Evolutionary conservation across 2,113 vertebrate genomes (phyloP).

Genomic region (Campylomormyrus numenius): DNA sequence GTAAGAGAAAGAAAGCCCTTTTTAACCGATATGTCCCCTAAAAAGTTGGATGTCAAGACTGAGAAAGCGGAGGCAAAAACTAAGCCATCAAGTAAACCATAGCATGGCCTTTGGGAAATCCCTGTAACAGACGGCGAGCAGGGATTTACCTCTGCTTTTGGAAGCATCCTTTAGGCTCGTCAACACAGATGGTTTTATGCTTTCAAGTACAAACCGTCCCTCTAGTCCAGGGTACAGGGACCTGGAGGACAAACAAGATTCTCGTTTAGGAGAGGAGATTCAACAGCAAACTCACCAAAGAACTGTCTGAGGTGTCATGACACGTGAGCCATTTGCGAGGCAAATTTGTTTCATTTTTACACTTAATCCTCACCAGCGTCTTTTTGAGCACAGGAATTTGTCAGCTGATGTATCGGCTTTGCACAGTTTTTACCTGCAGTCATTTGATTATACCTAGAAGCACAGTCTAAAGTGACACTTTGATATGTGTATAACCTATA

Average conservation of each 20-base stretch:
- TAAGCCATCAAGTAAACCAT: background rate
- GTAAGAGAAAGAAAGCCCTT: background rate
- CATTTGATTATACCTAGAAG: background rate
- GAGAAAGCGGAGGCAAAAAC: background rate
- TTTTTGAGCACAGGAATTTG: background rate
- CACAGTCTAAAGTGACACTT: background rate
- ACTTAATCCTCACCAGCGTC: background rate
- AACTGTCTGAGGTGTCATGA: background rate
- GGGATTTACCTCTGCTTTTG: slow-evolving; percentile 80
- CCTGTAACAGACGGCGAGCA: background rate
- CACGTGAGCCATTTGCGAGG: background rate
- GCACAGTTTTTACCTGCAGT: background rate
- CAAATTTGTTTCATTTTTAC: background rate
- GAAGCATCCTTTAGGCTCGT: slow-evolving; percentile 81
- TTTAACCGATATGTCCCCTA: background rate
- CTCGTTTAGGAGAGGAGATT: background rate
- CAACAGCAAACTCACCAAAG: background rate
- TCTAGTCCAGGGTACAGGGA: slow-evolving; percentile 90
- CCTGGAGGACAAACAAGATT: slow-evolving; percentile 47
- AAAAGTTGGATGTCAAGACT: background rate
- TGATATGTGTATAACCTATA: background rate
- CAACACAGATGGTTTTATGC: slow-evolving; percentile 74
- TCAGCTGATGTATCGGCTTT: background rate
- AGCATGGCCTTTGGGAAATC: too few species aligned
- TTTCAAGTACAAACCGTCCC: slow-evolving; percentile 78